Evolutionary conservation across 2,888 invertebrate species (phyloP), one percentile per base, ranked within the genome.

Genomic region (Archaeoteleia sp.): DNA sequence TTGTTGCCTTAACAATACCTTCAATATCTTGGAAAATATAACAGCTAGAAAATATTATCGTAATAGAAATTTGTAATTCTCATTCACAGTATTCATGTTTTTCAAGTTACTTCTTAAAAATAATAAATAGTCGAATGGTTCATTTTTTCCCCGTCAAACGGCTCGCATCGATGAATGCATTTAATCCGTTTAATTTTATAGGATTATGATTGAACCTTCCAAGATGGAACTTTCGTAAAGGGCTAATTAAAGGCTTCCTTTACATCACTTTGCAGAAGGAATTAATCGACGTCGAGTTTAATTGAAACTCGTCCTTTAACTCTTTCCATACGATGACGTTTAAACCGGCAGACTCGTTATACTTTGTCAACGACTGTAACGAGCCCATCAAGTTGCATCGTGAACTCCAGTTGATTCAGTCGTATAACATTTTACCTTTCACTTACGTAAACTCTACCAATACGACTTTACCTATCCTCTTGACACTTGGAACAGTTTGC

Each of bases 171-270:
- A 65, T 55, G 51, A 65, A 43, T 49, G 39, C 53, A 65, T 65
- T 65, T 51, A 45, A 65, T 35, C 39, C 46, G 29, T 48, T n/a
- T n/a, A n/a, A n/a, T n/a, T n/a, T n/a, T n/a, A n/a, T 58, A 58
- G 57, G 65, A 65, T 45, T 58, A 46, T 40, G 58, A 66, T 66
- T 58, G 40, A 57, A 57, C 65, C 66, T 65, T 66, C 61, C 60
- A 55, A 67, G 60, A 54, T 34, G 54, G 9, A 66, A 66, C 53
- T 57, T 68, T 54, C 61, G 5, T 37, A 63, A 63, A 60, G 62
- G 60, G 45, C 58, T 58, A 63, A 68, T 68, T 54, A 53, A 68
- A 68, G 58, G 58, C 60, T 54, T 58, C 58, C 58, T 60, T 66
- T 14, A 43, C 54, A 34, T 39, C 39, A 46, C 60, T 61, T 60